A percentile compares a stretch with the other conserved stretches of the same genome.
Evolutionary conservation across 2,797 vertebrate species (phyloP).

Genomic region (Spea hammondii): DNA sequence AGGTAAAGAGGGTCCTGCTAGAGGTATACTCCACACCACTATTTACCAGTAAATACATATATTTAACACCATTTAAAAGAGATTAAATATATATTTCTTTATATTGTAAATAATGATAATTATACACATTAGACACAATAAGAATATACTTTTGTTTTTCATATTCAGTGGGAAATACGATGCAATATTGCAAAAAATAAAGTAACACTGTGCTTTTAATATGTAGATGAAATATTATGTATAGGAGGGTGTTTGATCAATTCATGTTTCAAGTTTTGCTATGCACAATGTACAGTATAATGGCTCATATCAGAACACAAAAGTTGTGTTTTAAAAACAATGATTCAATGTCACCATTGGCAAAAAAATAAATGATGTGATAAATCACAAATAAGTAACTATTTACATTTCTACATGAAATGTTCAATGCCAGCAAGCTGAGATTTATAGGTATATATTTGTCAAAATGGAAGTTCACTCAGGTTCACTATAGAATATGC

Average conservation of each 20-base stretch:
- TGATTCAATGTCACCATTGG: neutral
- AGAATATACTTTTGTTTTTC: too few relatives aligned
- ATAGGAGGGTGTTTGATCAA: neutral
- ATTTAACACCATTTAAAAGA: too few relatives aligned
- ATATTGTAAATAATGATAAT: too few relatives aligned
- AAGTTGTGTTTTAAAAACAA: neutral
- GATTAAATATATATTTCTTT: too few relatives aligned
- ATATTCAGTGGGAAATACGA: neutral
- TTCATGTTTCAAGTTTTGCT: neutral
- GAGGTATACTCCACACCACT: too few relatives aligned
- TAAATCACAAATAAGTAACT: neutral
- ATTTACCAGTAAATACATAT: too few relatives aligned
- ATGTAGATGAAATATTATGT: neutral
- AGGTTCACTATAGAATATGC: neutral
- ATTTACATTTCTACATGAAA: neutral
- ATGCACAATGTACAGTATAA: neutral
- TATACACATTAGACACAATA: too few relatives aligned
- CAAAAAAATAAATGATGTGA: neutral
- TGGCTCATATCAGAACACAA: neutral
- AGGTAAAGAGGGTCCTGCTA: too few relatives aligned
- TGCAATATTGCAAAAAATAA: neutral
- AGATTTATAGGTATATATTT: neutral
- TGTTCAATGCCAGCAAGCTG: neutral
- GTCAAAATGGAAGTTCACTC: neutral
- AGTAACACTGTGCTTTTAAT: neutral